phyloP scores from a whole-genome alignment of 2,797 vertebrate genomes.

The Helostoma temminkii region DNA sequence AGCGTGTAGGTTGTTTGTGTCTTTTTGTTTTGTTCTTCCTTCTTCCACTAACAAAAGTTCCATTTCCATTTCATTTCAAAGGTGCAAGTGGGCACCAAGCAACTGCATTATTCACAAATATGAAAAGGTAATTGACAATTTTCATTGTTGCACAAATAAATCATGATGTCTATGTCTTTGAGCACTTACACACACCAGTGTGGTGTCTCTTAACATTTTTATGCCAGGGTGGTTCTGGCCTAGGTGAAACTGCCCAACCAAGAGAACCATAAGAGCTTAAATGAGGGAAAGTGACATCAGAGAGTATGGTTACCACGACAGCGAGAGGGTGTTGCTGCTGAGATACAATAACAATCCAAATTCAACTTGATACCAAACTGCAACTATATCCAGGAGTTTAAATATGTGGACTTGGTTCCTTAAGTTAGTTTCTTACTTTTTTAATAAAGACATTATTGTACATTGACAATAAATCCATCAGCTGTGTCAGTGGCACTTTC shows the following conservation, averaged over 20 bases:
- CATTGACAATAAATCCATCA: not conserved
- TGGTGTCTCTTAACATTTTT: conserved; percentile 29
- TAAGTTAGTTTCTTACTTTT: not conserved
- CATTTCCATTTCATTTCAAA: conserved; percentile 38
- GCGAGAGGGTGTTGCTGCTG: conserved; percentile 55
- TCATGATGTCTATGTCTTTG: conserved; percentile 26
- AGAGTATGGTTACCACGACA: conserved; percentile 79
- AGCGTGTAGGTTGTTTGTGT: conserved; percentile 25
- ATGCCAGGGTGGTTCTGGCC: conserved; percentile 25
- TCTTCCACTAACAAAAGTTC: conserved; percentile 38
- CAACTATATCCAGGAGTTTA: conserved; percentile 27
- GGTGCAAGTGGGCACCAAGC: not conserved
- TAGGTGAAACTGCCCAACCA: conserved; percentile 51
- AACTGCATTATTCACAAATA: conserved; percentile 54
- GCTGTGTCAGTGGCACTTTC: conserved; percentile 12
- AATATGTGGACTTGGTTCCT: not conserved
- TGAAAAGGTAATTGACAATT: conserved; percentile 40
- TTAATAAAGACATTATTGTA: not conserved
- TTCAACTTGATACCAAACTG: conserved; percentile 46
- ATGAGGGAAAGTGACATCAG: conserved; percentile 71
- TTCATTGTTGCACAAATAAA: conserved; percentile 56
- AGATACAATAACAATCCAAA: conserved; percentile 54
- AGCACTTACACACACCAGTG: not conserved
- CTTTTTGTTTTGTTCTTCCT: not conserved
- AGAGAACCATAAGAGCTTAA: conserved; percentile 71